Conservation (phyloP, 1,140 invertebrate genomes). For the Drosophila burlai region DNA sequence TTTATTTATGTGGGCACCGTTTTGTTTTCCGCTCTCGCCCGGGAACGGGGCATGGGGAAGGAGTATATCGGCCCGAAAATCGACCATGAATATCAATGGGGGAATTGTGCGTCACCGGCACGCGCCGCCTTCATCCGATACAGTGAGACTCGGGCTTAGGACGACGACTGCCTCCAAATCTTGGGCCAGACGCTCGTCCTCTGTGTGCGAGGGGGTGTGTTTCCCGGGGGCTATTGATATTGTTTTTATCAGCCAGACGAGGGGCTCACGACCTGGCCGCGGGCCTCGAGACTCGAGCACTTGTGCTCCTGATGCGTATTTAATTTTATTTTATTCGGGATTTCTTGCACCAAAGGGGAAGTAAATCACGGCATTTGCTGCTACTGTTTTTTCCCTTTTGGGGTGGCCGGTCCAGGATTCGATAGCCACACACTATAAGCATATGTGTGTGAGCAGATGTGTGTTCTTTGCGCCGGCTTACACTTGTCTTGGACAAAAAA, state of each 20-base stretch:
- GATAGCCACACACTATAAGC: no score
- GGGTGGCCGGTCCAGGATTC: slow-evolving; percentile 33
- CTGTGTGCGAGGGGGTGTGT: slow-evolving; percentile 12
- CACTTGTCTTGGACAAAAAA: slow-evolving; percentile 67
- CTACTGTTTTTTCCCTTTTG: slow-evolving; percentile 41
- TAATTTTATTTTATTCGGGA: slow-evolving; percentile 80
- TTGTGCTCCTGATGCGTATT: slow-evolving; percentile 81
- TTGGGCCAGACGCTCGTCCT: slow-evolving; percentile 29
- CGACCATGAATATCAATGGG: slow-evolving; percentile 81
- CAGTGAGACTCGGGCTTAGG: slow-evolving; percentile 51
- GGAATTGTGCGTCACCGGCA: slow-evolving; percentile 70
- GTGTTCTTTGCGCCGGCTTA: slow-evolving; percentile 59
- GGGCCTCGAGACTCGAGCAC: slow-evolving; percentile 50
- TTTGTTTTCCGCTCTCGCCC: slow-evolving; percentile 57
- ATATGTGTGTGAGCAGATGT: slow-evolving; percentile 40
- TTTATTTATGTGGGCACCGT: slow-evolving; percentile 76
- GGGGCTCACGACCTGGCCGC: slow-evolving; percentile 47
- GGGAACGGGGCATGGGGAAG: background rate
- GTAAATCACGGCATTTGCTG: slow-evolving; percentile 64
- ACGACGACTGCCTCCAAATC: slow-evolving; percentile 24
- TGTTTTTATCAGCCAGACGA: slow-evolving; percentile 76
- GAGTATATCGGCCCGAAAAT: slow-evolving; percentile 61
- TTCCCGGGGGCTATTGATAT: slow-evolving; percentile 58
- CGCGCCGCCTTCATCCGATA: slow-evolving; percentile 63
- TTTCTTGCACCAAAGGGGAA: slow-evolving; percentile 66